Percentiles rank a stretch among this genome's conserved stretches.
These are phyloP conservation scores for Argentina silus DNA, from an alignment of 2,797 vertebrate genomes.

Conservation along the genomic window DNA sequence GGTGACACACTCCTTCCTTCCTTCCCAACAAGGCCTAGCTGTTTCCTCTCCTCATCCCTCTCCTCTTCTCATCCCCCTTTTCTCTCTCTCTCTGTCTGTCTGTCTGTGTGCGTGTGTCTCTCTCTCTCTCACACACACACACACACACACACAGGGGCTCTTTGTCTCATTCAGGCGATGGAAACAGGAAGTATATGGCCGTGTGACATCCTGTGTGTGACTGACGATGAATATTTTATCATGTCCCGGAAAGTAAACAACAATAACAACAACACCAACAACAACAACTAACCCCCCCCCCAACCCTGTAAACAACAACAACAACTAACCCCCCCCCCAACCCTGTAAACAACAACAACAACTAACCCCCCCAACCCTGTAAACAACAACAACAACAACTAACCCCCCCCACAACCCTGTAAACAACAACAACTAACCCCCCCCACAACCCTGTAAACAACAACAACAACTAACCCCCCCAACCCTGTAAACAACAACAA, in stretches of 20 bases:
- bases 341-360: not conserved
- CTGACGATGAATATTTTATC: not conserved
- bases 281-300: not conserved
- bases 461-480: not conserved
- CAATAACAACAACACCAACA: not conserved
- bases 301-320: no score
- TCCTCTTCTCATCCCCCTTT: conserved; percentile 3
- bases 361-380: no score
- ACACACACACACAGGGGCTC: not conserved
- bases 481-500: not conserved
- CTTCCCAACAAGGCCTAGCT: not conserved
- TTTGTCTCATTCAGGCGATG: not conserved
- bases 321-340: no score
- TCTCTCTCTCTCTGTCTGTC: not conserved
- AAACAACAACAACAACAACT: not conserved
- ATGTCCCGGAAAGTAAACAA: not conserved
- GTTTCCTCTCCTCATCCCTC: conserved; percentile 14
- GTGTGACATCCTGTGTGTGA: not conserved
- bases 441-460: no score
- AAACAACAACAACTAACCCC: not conserved
- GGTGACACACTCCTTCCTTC: conserved; percentile 23
- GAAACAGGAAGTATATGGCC: conserved; percentile 4
- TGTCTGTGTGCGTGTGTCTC: not conserved
- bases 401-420: no score
- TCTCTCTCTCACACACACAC: no score